phyloP scores from a whole-genome alignment of 2,113 vertebrate species.

The Indicator indicator region DNA sequence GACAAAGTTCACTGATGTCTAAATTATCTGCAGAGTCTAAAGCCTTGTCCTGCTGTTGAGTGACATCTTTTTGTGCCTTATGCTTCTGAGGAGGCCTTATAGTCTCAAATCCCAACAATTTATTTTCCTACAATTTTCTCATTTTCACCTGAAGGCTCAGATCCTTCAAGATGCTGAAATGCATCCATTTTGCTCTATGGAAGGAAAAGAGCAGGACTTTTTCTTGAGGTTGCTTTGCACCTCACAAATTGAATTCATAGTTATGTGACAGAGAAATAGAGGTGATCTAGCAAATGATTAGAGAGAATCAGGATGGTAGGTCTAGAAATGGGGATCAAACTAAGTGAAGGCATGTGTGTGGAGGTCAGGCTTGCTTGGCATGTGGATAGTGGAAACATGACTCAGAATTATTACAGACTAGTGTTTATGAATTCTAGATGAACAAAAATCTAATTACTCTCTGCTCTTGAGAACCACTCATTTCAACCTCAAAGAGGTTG shows the following conservation, averaged over 20 bases:
- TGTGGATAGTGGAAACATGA: not conserved
- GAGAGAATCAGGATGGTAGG: too few relatives aligned
- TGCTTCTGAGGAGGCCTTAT: not conserved
- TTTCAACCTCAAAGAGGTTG: not conserved
- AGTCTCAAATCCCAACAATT: constrained; percentile 15
- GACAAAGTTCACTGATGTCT: constrained; percentile 43
- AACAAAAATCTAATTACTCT: not conserved
- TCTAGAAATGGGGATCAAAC: not conserved
- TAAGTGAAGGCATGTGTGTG: not conserved
- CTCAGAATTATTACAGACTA: not conserved
- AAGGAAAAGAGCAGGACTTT: not conserved
- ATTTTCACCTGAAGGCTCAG: not conserved
- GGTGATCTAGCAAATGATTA: not conserved
- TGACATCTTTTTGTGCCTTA: constrained; percentile 55
- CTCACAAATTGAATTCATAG: not conserved
- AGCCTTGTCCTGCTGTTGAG: constrained; percentile 24
- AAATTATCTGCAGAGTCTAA: constrained; percentile 52
- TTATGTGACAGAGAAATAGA: not conserved
- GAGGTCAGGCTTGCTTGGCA: not conserved
- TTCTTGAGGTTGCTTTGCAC: not conserved
- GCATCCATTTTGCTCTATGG: not conserved
- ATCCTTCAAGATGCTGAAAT: not conserved
- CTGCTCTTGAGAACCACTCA: not conserved
- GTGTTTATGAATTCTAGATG: not conserved
- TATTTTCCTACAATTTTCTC: constrained; percentile 34